Percentiles rank a stretch among this genome's conserved stretches.
Conservation (phyloP, 2,888 invertebrate genomes). For the Drosophila formosana region DNA sequence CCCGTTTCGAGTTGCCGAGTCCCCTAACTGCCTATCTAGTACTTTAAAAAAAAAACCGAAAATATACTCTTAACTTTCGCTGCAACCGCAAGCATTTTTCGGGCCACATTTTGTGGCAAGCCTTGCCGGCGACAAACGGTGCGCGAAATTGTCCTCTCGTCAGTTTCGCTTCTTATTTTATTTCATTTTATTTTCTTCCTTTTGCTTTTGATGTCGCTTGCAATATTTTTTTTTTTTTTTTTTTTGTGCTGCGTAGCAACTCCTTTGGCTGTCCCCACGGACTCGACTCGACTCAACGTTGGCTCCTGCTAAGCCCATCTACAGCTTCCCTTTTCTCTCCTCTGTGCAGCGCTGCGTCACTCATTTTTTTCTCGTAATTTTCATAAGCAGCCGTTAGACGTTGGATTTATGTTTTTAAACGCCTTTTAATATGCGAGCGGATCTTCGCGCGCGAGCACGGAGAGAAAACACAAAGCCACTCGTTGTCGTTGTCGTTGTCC, state of each 20-base stretch:
- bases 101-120: slow-evolving; percentile 79
- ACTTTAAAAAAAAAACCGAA: slow-evolving; percentile 49
- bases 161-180: slow-evolving; percentile 31
- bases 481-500: slow-evolving; percentile 60
- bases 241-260: slow-evolving; percentile 65
- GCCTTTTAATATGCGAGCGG: slow-evolving; percentile 82
- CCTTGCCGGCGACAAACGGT: slow-evolving; percentile 71
- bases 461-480: slow-evolving; percentile 72
- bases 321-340: slow-evolving; percentile 11
- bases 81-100: slow-evolving; percentile 75
- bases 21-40: slow-evolving; percentile 20
- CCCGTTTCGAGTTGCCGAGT: slow-evolving; percentile 30
- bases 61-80: slow-evolving; percentile 74
- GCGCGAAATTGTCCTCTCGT: slow-evolving; percentile 78
- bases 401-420: slow-evolving; percentile 83
- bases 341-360: slow-evolving; percentile 50
- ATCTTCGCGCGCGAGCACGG: slow-evolving; percentile 56
- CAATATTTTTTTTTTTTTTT: slow-evolving; percentile 54
- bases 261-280: slow-evolving; percentile 72
- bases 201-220: slow-evolving; percentile 78
- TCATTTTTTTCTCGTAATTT: slow-evolving; percentile 81
- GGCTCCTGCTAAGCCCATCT: slow-evolving; percentile 54
- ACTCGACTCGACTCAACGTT: slow-evolving; percentile 27
- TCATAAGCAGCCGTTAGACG: slow-evolving; percentile 83
- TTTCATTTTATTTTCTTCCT: slow-evolving; percentile 8